Percentiles rank a stretch among this genome's conserved stretches.
Evolutionary conservation across 2,113 vertebrate species (phyloP).

Genomic region (Mystacornis crossleyi): DNA sequence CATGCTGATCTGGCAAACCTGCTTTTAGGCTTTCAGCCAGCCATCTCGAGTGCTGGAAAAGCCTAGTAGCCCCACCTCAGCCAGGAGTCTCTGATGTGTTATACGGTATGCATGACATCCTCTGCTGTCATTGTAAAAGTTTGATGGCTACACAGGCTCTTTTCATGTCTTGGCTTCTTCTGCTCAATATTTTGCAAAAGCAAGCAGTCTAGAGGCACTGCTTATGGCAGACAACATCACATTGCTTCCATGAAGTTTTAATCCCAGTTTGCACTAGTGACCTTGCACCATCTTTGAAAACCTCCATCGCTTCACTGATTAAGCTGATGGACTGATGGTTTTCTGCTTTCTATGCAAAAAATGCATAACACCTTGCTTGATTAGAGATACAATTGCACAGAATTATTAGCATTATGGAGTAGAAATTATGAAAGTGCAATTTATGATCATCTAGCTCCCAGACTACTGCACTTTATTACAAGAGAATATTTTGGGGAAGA

Average conservation of each 20-base stretch:
- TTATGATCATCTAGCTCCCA: slow-evolving; percentile 21
- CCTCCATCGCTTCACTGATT: neutral
- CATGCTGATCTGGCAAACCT: neutral
- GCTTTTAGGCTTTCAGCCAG: neutral
- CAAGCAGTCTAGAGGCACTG: neutral
- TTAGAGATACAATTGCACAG: slow-evolving; percentile 29
- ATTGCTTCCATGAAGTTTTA: neutral
- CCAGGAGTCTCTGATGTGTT: neutral
- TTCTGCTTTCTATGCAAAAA: slow-evolving; percentile 43
- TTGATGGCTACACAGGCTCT: neutral
- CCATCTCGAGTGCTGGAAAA: neutral
- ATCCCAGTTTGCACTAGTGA: neutral
- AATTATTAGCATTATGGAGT: slow-evolving; percentile 44
- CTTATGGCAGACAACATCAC: neutral
- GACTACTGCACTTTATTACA: neutral
- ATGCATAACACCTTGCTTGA: slow-evolving; percentile 38
- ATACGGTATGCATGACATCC: neutral
- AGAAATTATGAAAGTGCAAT: slow-evolving; percentile 30
- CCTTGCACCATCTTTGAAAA: slow-evolving; percentile 26
- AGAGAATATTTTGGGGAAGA: neutral
- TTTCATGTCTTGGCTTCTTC: neutral
- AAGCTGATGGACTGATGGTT: slow-evolving; percentile 15
- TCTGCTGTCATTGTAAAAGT: neutral
- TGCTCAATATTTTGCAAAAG: neutral
- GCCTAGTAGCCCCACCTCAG: neutral